phyloP scores from a whole-genome alignment of 2,113 vertebrate genomes.

The Macroglossus sobrinus region DNA sequence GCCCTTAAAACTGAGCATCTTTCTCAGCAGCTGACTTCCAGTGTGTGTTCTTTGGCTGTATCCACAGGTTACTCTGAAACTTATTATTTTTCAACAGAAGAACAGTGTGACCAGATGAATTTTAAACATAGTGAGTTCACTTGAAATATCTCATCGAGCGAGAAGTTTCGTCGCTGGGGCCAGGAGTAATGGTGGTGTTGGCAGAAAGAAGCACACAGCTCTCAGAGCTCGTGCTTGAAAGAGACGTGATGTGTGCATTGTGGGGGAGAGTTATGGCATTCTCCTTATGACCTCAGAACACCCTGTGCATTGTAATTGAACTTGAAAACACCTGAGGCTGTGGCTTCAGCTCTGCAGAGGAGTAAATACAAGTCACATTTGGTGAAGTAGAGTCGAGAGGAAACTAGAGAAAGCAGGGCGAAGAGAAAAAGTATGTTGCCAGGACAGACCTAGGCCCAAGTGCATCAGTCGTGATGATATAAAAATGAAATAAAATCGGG shows the following conservation, averaged over 20 bases:
- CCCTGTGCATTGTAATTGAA: background rate
- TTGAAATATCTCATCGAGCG: background rate
- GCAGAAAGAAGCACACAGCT: background rate
- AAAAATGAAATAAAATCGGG: background rate
- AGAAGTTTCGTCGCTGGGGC: background rate
- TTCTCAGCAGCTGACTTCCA: background rate
- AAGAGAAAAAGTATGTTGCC: background rate
- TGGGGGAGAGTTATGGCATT: background rate
- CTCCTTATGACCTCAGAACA: background rate
- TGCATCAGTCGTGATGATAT: background rate
- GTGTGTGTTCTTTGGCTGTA: background rate
- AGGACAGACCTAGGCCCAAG: background rate
- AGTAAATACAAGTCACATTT: background rate
- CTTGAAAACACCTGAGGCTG: background rate
- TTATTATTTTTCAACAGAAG: background rate
- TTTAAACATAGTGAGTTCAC: background rate
- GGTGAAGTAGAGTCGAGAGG: background rate
- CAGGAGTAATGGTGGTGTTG: background rate
- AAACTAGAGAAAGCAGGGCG: background rate
- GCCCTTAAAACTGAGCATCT: background rate
- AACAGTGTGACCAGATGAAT: background rate
- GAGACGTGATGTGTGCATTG: fast-evolving
- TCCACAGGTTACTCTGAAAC: background rate
- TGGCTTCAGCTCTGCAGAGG: background rate
- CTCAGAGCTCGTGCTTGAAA: background rate